These are phyloP conservation scores for Sinotaia quadrata DNA, from an alignment of 2,888 invertebrate genomes.

Conservation along the genomic window DNA sequence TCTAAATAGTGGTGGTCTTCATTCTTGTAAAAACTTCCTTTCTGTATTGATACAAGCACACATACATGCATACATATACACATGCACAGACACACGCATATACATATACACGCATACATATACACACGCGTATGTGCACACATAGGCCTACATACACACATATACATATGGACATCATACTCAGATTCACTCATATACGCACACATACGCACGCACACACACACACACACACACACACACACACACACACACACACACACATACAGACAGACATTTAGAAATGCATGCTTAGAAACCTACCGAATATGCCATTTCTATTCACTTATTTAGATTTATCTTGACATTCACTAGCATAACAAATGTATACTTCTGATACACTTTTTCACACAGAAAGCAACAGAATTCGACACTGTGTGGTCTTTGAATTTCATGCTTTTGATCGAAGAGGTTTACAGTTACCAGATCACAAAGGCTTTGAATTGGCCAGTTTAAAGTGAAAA, in stretches of 20 bases:
- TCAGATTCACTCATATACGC: conserved; percentile 8
- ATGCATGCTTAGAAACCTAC: background rate
- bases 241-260: conserved; percentile 1
- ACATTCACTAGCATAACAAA: too few species aligned
- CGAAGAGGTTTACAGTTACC: too few species aligned
- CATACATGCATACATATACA: background rate
- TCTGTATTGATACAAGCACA: background rate
- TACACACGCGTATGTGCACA: background rate
- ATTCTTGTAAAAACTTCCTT: background rate
- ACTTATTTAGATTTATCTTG: background rate
- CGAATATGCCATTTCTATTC: background rate
- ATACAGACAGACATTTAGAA: background rate
- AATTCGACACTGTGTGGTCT: too few species aligned
- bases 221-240: background rate
- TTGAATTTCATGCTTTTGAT: too few species aligned
- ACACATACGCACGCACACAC: conserved; percentile 13
- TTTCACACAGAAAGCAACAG: too few species aligned
- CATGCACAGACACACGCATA: background rate
- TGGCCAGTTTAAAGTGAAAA: too few species aligned
- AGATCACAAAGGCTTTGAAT: too few species aligned
- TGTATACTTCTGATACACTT: too few species aligned
- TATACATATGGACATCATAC: conserved; percentile 10
- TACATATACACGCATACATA: background rate
- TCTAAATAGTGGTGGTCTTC: too few species aligned
- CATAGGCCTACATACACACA: conserved; percentile 11